phyloP scores from a whole-genome alignment of 2,113 vertebrate genomes.

The Podarcis raffonei region DNA sequence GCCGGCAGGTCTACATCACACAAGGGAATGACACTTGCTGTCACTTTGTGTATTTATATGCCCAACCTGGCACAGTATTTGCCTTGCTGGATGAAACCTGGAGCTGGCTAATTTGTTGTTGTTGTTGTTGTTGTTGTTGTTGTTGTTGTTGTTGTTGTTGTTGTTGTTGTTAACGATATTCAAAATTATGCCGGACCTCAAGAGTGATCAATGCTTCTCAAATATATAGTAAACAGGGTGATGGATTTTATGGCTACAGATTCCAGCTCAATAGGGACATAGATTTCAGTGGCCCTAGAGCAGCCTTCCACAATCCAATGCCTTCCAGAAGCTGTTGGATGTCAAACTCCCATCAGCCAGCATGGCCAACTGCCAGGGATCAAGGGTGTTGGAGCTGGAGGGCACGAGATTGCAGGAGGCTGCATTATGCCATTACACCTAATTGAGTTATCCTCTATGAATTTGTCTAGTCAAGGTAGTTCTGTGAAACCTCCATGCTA shows the following conservation, averaged over 20 bases:
- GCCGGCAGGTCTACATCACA: background rate
- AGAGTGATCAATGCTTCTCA: background rate
- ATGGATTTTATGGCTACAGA: background rate
- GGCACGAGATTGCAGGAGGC: too few relatives aligned
- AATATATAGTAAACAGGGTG: background rate
- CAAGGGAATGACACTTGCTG: background rate
- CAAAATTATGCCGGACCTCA: background rate
- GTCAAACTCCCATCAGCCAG: too few relatives aligned
- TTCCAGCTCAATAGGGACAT: background rate
- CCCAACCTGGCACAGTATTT: background rate
- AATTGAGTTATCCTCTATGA: too few relatives aligned
- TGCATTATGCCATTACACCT: too few relatives aligned
- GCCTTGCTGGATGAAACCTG: background rate
- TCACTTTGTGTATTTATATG: background rate
- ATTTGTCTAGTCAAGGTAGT: too few relatives aligned
- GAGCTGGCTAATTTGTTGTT: background rate
- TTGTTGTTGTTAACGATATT: too few relatives aligned
- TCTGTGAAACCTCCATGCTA: too few relatives aligned
- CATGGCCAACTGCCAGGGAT: too few relatives aligned
- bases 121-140: too few relatives aligned
- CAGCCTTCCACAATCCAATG: background rate
- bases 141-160: too few relatives aligned
- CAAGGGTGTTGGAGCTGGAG: too few relatives aligned
- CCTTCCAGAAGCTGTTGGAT: background rate
- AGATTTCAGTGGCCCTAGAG: background rate